Evolutionary conservation across 2,113 vertebrate genomes (phyloP), one percentile per base, ranked within the genome.

Genomic region (Leuciscus idus): DNA sequence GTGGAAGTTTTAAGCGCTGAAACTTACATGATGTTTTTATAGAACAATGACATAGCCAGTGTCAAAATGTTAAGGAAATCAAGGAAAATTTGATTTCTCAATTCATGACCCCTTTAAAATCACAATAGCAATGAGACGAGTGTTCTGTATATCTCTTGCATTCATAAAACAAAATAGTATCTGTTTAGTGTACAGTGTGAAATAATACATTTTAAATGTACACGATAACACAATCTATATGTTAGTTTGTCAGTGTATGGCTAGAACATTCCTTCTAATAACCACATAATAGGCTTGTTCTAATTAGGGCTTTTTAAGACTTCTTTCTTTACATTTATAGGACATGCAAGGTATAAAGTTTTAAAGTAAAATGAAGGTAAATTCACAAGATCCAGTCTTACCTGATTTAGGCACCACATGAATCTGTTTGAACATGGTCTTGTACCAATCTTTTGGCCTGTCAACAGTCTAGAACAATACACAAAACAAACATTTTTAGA

Each of bases 371-470:
- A 62, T 8, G 3, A n/a, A 46, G 36, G 15, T 13, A 13, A 6
- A 55, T 19, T 17, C 11, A 59, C 30, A 36, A 23, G 26, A 52
- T 12, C 4, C 23, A 33, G 62, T n/a, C 94, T 78, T 91, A 97
- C 96, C 96, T 13, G 96, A 95, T 86, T 95, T 97, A 88, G 96
- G 95, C 83, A 97, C 96, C 95, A 96, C 96, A 86, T 97, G 96
- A 77, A 97, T 97, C 89, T 97, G 96, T 93, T 97, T 97, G 87
- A 97, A 97, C 96, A 97, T 97, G 8, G 94, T 96, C 93, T 97
- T 97, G 93, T 97, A 97, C 96, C 96, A 97, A 89, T 97, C 96
- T 91, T 97, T 97, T 0, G 96, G 96, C 87, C 95, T 93, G 93
- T 97, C 96, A 77, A 97, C 96, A 17, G 95, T 97, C 96, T 97